Percentiles rank a stretch among this genome's conserved stretches.
These are phyloP conservation scores for Drosophila pegasa DNA, from an alignment of 2,888 invertebrate genomes.

Conservation along the genomic window DNA sequence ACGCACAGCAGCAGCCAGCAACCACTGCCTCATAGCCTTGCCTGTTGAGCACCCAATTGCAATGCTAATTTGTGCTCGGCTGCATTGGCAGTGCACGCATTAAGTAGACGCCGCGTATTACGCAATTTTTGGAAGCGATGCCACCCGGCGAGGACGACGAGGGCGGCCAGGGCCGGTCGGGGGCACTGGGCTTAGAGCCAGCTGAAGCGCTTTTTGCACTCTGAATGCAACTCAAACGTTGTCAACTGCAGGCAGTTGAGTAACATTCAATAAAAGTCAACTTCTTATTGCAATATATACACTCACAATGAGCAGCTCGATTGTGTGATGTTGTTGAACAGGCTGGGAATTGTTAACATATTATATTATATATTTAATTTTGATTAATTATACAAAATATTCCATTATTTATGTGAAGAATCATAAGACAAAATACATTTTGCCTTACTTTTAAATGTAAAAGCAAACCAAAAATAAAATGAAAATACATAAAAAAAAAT, in stretches of 20 bases:
- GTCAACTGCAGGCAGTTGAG: conserved; percentile 42
- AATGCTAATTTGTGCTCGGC: conserved; percentile 58
- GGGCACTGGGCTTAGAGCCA: conserved; percentile 29
- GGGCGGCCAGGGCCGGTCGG: too few species aligned
- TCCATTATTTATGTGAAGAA: too few species aligned
- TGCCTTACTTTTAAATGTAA: too few species aligned
- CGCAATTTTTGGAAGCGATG: conserved; percentile 29
- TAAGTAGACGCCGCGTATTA: conserved; percentile 39
- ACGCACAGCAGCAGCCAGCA: conserved; percentile 27
- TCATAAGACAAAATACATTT: too few species aligned
- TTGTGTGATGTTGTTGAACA: not conserved
- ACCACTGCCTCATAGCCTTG: conserved; percentile 43
- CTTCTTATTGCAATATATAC: conserved; percentile 27
- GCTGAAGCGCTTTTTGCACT: conserved; percentile 21
- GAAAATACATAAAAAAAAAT: too few species aligned
- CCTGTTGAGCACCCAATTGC: conserved; percentile 60
- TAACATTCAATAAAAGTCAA: conserved; percentile 19
- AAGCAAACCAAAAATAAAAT: too few species aligned
- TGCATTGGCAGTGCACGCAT: conserved; percentile 12
- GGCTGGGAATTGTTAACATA: too few species aligned
- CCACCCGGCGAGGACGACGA: too few species aligned
- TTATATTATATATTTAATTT: too few species aligned
- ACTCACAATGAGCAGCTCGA: not conserved
- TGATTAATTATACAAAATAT: too few species aligned
- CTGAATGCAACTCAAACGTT: conserved; percentile 18